phyloP scores from a whole-genome alignment of 2,797 vertebrate species.

The Pteronotus mesoamericanus region DNA sequence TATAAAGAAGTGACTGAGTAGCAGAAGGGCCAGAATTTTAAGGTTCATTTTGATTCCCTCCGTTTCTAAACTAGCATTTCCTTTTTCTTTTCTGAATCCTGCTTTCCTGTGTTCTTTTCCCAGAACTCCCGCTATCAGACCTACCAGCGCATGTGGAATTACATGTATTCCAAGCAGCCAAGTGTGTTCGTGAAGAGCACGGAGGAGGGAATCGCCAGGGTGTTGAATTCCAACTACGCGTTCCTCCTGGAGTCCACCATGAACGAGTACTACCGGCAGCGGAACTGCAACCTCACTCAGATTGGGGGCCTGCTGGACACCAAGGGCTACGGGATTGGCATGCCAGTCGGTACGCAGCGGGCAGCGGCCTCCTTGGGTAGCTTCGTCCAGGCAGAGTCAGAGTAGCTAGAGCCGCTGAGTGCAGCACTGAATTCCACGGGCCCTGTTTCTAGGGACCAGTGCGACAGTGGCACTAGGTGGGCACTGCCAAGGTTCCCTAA shows the following conservation, averaged over 20 bases:
- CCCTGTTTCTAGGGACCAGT: constrained; percentile 16
- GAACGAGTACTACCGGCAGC: constrained; percentile 97
- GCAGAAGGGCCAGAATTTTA: neutral
- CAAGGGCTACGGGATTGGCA: constrained; percentile 99
- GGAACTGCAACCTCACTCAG: constrained; percentile 98
- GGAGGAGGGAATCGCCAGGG: constrained; percentile 95
- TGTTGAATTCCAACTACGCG: constrained; percentile 97
- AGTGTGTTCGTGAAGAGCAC: constrained; percentile 99
- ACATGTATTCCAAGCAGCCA: constrained; percentile 98
- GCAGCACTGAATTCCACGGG: neutral
- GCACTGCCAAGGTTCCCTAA: constrained; percentile 33
- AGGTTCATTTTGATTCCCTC: neutral
- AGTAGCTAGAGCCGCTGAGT: constrained; percentile 59
- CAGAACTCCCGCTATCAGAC: constrained; percentile 98
- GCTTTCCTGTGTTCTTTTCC: neutral
- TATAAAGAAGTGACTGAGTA: neutral
- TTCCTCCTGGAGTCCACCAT: constrained; percentile 99
- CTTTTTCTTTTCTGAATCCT: neutral
- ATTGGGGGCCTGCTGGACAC: constrained; percentile 98
- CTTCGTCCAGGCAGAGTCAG: constrained; percentile 75
- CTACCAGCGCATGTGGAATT: constrained; percentile 99
- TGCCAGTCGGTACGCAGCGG: constrained; percentile 94
- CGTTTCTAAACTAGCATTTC: neutral
- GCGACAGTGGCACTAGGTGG: constrained; percentile 35
- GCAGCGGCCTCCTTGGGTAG: constrained; percentile 79